Base-by-base conservation (phyloP, 2,888 invertebrate species). In the Malachius bipustulatus region DNA sequence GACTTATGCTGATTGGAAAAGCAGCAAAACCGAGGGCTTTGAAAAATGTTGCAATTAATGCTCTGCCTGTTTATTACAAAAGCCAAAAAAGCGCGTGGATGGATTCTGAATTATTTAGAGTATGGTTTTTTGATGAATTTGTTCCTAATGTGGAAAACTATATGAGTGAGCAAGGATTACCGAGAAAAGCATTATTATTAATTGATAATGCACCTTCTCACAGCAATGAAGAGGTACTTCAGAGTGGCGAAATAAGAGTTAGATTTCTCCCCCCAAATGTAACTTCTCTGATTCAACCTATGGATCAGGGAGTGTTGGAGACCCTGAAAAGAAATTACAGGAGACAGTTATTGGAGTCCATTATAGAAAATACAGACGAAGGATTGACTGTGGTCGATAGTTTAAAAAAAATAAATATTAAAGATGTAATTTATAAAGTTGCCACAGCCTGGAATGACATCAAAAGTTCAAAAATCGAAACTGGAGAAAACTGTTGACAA, bases 281-380 rank as follows among this genome's bases (percentile, higher is more conserved):
- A 8, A n/a, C 24, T n/a, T 8, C 6, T 19, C 24, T 19, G 6
- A 19, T 19, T 8, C 24, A 19, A 19, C 24, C 24, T n/a, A 19
- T 19, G 24, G 24, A 19, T 19, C 24, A 19, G n/a, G 24, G n/a
- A 8, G n/a, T 19, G 6, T n/a, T 19, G 6, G 6, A 19, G n/a
- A 19, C 6, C n/a, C n/a, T 19, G n/a, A 19, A 19, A n/a, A 19
- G n/a, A 19, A 19, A 19, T 6, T 19, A 19, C 24, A 6, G 24
- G 8, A 19, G 10, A 14, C 32, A 13, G 30, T 40, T 26, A 39
- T 32, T 35, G n/a, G n/a, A n/a, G n/a, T n/a, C n/a, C n/a, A n/a
- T n/a, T n/a, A n/a, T n/a, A n/a, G n/a, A n/a, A n/a, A n/a, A n/a
- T n/a, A n/a, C n/a, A n/a, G n/a, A n/a, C n/a, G n/a, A n/a, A n/a